Evolutionary conservation across 2,888 invertebrate genomes (phyloP), one percentile per base, ranked within the genome.

Genomic region (Sesamia inferens): DNA sequence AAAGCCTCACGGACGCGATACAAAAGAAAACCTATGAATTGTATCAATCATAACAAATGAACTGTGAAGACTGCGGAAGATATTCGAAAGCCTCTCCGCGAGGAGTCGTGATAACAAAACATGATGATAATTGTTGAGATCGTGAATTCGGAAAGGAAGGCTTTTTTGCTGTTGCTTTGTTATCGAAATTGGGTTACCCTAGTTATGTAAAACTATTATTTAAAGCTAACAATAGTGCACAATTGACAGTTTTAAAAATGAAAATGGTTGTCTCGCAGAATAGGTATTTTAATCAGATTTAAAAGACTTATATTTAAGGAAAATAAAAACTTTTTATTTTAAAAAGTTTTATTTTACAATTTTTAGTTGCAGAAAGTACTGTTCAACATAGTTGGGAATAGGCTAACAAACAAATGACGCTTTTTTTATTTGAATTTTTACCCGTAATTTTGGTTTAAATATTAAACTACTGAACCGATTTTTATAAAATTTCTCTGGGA

Each of bases 111-210:
- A 81, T 81, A 14, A 57, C 22, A 31, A 71, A 47, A 48, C 76
- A 76, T 79, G 22, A 68, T 61, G 64, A 39, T 65, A 68, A 80
- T 76, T 65, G 82, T 71, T 61, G 57, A 51, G 19, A 42, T 81
- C 79, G 79, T 79, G 79, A 77, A 77, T 81, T 79, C 70, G 19
- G 78, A 79, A 79, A 81, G 63, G 22, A 44, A 44, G 44, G 44
- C 13, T 39, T 39, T 39, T 39, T 39, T 39, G 39, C 39, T 51
- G 16, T 57, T 57, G 31, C 31, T 22, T 8, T 47, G 67, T 51
- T 47, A 42, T 42, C 55, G 69, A 68, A 76, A 67, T 65, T 64
- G 64, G 8, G 47, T 51, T 47, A 22, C 58, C 31, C 69, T 51
- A 55, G 62, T 79, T 48, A 82, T 68, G 31, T 82, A 82, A 77